Evolutionary conservation across 2,888 invertebrate genomes (phyloP).

Genomic region (Melangyna quadrimaculata): DNA sequence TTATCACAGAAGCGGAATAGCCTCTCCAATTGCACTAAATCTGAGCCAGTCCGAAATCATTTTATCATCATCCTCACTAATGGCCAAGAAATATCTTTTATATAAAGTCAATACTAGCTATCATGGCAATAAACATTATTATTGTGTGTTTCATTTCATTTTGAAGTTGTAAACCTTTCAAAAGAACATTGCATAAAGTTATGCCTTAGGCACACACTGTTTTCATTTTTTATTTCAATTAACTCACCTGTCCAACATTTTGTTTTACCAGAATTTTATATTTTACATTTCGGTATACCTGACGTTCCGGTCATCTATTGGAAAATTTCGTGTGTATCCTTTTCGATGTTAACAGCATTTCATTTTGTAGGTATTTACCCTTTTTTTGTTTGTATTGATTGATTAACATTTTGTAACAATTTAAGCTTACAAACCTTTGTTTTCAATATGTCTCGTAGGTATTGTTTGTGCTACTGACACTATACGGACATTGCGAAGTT

Average conservation of each 20-base stretch:
- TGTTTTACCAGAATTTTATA: not conserved
- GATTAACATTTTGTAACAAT: not conserved
- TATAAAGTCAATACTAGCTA: no score
- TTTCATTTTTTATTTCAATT: constrained; percentile 1
- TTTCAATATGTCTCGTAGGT: not conserved
- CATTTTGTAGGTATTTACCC: no score
- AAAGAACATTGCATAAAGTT: no score
- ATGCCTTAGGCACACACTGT: no score
- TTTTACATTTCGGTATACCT: not conserved
- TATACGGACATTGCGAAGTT: not conserved
- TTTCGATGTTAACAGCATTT: not conserved
- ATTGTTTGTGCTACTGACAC: not conserved
- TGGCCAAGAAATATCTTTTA: no score
- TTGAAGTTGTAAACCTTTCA: no score
- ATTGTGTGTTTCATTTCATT: no score
- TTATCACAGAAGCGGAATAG: no score
- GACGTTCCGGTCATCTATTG: not conserved
- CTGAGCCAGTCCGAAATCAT: no score
- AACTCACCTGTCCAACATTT: constrained; percentile 34
- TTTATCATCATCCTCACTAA: no score
- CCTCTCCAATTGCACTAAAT: no score
- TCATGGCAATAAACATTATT: no score
- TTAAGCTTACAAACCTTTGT: not conserved
- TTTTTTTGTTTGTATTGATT: not conserved
- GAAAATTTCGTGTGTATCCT: not conserved